Conservation (phyloP, 2,888 invertebrate species). For the Pseudococcus viburni region DNA sequence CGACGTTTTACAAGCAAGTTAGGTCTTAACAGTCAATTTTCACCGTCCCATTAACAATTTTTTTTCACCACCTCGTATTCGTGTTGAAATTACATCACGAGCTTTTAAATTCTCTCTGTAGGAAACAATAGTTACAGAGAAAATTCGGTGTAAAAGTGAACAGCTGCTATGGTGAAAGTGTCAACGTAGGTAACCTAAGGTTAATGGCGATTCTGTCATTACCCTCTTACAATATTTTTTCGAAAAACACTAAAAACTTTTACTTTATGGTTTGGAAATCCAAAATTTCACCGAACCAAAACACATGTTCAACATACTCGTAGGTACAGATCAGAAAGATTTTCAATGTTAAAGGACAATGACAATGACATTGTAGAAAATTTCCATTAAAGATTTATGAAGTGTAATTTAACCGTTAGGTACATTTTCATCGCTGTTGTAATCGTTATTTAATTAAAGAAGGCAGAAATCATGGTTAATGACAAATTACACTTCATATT, state of each 20-base stretch:
- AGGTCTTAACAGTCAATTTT: not conserved
- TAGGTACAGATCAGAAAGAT: not conserved
- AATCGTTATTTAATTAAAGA: not conserved
- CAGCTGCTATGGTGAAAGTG: no score
- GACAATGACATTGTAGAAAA: not conserved
- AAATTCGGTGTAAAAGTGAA: no score
- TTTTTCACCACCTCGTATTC: not conserved
- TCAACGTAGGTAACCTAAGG: not conserved
- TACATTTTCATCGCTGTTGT: not conserved
- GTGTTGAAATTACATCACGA: not conserved
- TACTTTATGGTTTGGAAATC: not conserved
- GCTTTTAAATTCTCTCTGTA: not conserved
- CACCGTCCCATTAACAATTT: not conserved
- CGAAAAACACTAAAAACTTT: not conserved
- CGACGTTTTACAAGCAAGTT: not conserved
- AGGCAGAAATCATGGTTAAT: not conserved
- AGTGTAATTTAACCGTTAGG: not conserved
- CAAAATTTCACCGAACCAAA: not conserved
- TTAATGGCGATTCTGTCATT: not conserved
- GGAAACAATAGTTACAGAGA: not conserved
- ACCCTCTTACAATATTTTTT: not conserved
- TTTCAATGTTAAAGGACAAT: conserved; percentile 2
- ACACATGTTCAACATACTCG: not conserved
- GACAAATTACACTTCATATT: not conserved
- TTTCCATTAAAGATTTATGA: not conserved